Conservation (phyloP, 2,113 vertebrate species). For the Donacobius atricapilla region DNA sequence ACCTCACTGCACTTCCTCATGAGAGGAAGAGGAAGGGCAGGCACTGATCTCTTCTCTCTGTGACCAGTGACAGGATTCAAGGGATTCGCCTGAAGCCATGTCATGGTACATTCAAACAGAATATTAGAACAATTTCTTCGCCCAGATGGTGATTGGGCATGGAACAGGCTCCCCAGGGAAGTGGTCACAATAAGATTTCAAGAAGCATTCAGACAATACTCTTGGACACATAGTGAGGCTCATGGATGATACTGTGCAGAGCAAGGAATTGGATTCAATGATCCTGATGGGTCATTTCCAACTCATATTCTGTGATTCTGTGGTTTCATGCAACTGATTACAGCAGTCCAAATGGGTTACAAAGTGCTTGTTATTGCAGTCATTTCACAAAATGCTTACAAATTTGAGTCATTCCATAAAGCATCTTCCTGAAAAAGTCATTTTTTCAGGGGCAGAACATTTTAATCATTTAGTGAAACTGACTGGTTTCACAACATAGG, state of each 20-base stretch:
- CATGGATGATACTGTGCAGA: background rate
- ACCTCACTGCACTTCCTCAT: accelerated
- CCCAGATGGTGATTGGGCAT: background rate
- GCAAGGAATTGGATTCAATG: background rate
- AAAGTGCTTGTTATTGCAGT: background rate
- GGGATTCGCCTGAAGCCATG: background rate
- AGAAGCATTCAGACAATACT: background rate
- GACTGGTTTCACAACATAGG: background rate
- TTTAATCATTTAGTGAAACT: background rate
- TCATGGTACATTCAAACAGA: background rate
- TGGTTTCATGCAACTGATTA: background rate
- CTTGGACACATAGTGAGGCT: background rate
- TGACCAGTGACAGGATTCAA: background rate
- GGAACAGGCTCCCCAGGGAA: too few species aligned
- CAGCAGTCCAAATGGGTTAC: background rate
- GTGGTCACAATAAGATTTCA: background rate
- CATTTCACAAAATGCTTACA: background rate
- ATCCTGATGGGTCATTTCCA: background rate
- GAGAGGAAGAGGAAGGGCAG: background rate
- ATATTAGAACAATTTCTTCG: background rate
- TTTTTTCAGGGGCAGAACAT: background rate
- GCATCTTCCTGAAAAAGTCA: background rate
- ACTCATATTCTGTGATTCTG: background rate
- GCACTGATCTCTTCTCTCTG: background rate
- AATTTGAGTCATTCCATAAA: background rate